phyloP scores from a whole-genome alignment of 2,113 vertebrate species.

The Hemiscyllium ocellatum region DNA sequence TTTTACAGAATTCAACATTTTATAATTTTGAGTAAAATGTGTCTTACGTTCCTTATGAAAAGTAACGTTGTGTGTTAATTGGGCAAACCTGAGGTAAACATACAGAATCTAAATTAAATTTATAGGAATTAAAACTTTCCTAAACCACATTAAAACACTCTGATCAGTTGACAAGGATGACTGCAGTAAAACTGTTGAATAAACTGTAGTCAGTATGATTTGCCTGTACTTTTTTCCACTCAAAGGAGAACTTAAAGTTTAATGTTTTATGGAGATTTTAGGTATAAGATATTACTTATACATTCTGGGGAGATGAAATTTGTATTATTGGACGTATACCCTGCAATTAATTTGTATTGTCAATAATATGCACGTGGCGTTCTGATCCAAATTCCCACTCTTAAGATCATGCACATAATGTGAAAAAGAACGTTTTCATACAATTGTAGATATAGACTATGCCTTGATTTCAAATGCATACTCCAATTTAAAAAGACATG shows the following conservation, averaged over 20 bases:
- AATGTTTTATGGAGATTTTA: not conserved
- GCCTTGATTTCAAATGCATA: not conserved
- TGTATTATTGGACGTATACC: too few relatives aligned
- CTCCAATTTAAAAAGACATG: not conserved
- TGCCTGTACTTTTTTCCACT: not conserved
- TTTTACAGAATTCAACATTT: not conserved
- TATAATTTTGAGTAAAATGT: not conserved
- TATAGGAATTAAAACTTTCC: not conserved
- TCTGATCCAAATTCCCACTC: not conserved
- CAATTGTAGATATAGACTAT: not conserved
- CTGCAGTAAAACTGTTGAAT: not conserved
- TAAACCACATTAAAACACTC: not conserved
- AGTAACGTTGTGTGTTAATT: not conserved
- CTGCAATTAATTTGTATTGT: not conserved
- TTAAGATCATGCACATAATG: not conserved
- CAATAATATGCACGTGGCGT: not conserved
- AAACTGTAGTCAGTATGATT: not conserved
- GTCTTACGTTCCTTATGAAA: not conserved
- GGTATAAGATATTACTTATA: not conserved
- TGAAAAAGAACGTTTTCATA: not conserved
- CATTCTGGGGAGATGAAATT: not conserved
- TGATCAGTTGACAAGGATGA: not conserved
- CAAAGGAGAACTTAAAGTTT: not conserved
- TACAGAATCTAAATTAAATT: not conserved
- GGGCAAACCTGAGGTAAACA: not conserved